A percentile compares a stretch with the other conserved stretches of the same genome.
These are phyloP conservation scores for Sitobion miscanthi DNA, from an alignment of 1,140 invertebrate species.

Conservation along the genomic window DNA sequence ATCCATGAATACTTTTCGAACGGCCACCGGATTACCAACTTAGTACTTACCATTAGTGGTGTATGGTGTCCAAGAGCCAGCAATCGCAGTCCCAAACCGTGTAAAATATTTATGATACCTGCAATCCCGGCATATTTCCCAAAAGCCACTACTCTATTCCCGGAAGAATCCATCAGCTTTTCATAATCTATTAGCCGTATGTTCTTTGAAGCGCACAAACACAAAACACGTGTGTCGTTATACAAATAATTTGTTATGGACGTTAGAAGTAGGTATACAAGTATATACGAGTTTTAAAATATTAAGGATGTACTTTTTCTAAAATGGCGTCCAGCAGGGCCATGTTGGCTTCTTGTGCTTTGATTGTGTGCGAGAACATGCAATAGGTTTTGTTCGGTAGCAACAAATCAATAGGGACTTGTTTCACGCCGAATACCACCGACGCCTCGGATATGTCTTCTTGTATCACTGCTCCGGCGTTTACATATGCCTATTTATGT, in stretches of 20 bases:
- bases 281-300: background rate
- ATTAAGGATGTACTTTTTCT: constrained; percentile 75
- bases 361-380: constrained; percentile 99
- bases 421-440: constrained; percentile 97
- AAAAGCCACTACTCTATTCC: constrained; percentile 94
- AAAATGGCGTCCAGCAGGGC: constrained; percentile 93
- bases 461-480: constrained; percentile 88
- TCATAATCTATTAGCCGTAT: constrained; percentile 98
- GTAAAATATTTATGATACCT: constrained; percentile 98
- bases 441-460: constrained; percentile 96
- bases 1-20: background rate
- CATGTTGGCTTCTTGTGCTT: constrained; percentile 99
- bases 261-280: background rate
- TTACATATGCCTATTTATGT: constrained; percentile 76
- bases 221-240: background rate
- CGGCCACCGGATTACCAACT: constrained; percentile 12
- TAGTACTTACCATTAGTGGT: constrained; percentile 87
- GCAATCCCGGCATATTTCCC: constrained; percentile 98
- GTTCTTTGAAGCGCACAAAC: constrained; percentile 70
- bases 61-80: constrained; percentile 97
- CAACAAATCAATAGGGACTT: constrained; percentile 92
- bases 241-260: background rate
- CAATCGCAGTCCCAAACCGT: constrained; percentile 91
- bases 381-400: constrained; percentile 97
- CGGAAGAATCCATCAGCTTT: constrained; percentile 87